phyloP scores from a whole-genome alignment of 2,113 vertebrate species.

The Poecilia latipinna region DNA sequence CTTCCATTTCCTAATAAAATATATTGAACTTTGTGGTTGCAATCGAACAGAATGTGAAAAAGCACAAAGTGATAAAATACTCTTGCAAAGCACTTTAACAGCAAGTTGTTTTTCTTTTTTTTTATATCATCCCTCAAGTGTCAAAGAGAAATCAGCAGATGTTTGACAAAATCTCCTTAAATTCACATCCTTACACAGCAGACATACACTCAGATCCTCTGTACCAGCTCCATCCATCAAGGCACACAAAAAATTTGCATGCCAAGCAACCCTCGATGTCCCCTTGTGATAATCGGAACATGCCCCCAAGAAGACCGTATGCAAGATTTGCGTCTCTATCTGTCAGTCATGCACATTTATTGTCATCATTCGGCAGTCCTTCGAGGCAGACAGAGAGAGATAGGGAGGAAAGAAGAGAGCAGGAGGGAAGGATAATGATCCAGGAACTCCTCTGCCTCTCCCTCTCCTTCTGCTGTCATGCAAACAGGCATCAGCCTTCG shows the following conservation, averaged over 20 bases:
- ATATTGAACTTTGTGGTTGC: not conserved
- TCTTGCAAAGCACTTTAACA: not conserved
- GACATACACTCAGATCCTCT: slow-evolving; percentile 17
- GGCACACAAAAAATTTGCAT: slow-evolving; percentile 73
- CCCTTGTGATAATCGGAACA: slow-evolving; percentile 72
- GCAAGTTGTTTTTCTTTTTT: not conserved
- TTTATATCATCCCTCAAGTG: slow-evolving; percentile 11
- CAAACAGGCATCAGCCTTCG: slow-evolving; percentile 92
- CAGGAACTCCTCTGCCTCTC: slow-evolving; percentile 61
- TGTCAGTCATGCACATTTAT: slow-evolving; percentile 79
- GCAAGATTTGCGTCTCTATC: slow-evolving; percentile 61
- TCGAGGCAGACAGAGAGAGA: slow-evolving; percentile 43
- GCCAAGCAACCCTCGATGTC: slow-evolving; percentile 73
- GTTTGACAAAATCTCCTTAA: slow-evolving; percentile 11
- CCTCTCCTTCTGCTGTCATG: slow-evolving; percentile 85
- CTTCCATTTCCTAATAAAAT: not conserved
- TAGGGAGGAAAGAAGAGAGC: slow-evolving; percentile 35
- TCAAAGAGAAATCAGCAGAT: slow-evolving; percentile 4
- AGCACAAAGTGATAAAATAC: not conserved
- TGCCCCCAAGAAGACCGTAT: slow-evolving; percentile 71
- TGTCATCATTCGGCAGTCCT: slow-evolving; percentile 71
- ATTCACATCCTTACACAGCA: slow-evolving; percentile 2
- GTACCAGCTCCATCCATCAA: slow-evolving; percentile 44
- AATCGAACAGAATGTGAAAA: not conserved
- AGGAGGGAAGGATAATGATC: slow-evolving; percentile 50